Base-by-base conservation (phyloP, 2,797 vertebrate genomes). In the Masticophis lateralis region DNA sequence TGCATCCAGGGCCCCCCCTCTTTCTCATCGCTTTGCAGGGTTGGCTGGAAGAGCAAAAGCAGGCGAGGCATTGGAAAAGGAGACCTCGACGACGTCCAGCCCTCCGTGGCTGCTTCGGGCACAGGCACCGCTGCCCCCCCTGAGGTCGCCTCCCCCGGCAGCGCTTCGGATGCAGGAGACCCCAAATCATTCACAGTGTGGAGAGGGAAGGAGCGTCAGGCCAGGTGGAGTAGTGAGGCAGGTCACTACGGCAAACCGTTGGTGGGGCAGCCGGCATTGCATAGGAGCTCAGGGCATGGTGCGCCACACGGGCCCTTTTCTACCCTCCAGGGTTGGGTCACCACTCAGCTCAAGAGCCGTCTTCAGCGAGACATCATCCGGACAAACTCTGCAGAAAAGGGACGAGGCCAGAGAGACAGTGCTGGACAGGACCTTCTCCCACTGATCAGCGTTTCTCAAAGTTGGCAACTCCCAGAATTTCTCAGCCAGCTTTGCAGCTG, bases 311-410 rank as follows among this genome's bases (percentile, higher is more conserved):
- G 96, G 95, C 96, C 96, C 97, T 97, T 96, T 96, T 96, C 95
- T 95, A 92, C 96, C 96, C 96, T 94, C 79, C 94, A 95, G 95
- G 95, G 95, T 96, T 95, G 97, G 94, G 94, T 95, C 92, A 47
- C 88, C 92, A 95, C 94, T 91, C 91, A 95, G 94, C 89, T 87
- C 93, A 92, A 94, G 95, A 92, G 79, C 53, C 60, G 25, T 95
- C 96, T 96, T 99, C 98, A 99, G 95, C 99, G 99, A 94, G 99
- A 99, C 99, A 99, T 99, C 99, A 99, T 99, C 95, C 99, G 98
- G 93, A 99, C 99, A 97, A 99, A 99, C 96, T 99, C 99, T 99
- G 98, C 83, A 95, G 96, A n/a, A 93, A 93, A 95, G 27, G 69
- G 94, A 90, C 59, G 56, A 79, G 12, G 56, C 10, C 87, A 27